Percentiles rank a stretch among this genome's conserved stretches.
Conservation (phyloP, 1,140 invertebrate genomes). For the Neodiprion virginianus region DNA sequence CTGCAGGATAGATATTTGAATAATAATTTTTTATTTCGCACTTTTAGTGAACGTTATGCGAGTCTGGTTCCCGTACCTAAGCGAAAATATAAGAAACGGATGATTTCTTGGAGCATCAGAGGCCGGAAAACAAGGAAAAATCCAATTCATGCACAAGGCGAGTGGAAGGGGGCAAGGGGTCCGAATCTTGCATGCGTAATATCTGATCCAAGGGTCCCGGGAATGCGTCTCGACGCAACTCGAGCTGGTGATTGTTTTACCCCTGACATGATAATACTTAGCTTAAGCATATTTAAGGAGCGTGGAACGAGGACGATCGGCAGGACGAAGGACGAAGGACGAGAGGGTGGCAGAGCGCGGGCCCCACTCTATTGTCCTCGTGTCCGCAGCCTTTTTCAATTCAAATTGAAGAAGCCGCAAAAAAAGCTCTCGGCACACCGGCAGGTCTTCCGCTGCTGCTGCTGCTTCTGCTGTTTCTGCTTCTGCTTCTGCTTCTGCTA, state of each 20-base stretch:
- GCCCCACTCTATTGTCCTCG: conserved; percentile 56
- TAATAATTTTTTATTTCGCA: too few species aligned
- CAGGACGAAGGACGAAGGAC: conserved; percentile 6
- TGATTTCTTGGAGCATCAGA: too few species aligned
- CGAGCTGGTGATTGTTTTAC: background rate
- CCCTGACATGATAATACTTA: background rate
- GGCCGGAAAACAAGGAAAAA: too few species aligned
- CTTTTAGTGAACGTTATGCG: too few species aligned
- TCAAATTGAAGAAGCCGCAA: conserved; percentile 58
- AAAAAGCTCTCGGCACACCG: conserved; percentile 50
- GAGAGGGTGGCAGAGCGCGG: conserved; percentile 34
- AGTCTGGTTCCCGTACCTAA: too few species aligned
- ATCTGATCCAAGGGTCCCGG: conserved; percentile 37
- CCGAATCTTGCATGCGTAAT: conserved; percentile 47
- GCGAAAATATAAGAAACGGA: too few species aligned
- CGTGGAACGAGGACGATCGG: too few species aligned
- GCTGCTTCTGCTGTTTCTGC: conserved; percentile 4
- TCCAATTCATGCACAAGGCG: too few species aligned
- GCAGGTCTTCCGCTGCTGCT: conserved; percentile 39
- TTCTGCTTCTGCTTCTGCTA: conserved; percentile 25
- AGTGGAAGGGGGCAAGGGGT: conserved; percentile 23
- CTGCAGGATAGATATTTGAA: too few species aligned
- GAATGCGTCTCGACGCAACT: background rate
- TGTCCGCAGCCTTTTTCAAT: conserved; percentile 59
- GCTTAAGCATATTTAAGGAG: conserved; percentile 2